Base-by-base conservation (phyloP, 1,140 invertebrate species). In the Stratiolaelaps scimitus region DNA sequence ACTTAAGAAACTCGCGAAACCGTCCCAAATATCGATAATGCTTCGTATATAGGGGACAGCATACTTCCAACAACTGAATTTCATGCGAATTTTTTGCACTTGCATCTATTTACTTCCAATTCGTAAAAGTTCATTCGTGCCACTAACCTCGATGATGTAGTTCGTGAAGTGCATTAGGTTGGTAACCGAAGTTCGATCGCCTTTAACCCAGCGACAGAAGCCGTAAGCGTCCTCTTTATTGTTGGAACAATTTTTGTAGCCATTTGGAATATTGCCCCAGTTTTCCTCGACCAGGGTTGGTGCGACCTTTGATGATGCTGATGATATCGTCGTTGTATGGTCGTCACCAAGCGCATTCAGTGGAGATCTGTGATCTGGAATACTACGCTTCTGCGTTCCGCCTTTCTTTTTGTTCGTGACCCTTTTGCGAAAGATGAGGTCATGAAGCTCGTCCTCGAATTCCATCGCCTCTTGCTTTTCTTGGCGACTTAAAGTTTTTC, bases 101-200 rank as follows among this genome's bases (percentile, higher is more conserved):
- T n/a, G n/a, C n/a, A n/a, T n/a, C n/a, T n/a, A n/a, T n/a, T n/a
- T n/a, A n/a, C n/a, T n/a, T n/a, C n/a, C n/a, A n/a, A n/a, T n/a
- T n/a, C n/a, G n/a, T n/a, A n/a, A n/a, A n/a, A 10, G 34, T 10
- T 40, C 34, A 40, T 68, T 64, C 46, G 13, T 34, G 2, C 67
- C 5, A 48, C 64, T 48, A 65, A 81, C 79, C 72, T 76, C 73
- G 40, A 81, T 78, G 30, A 72, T 75, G 67, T 81, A 82, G 66
- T 76, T 72, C 28, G 75, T 74, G 68, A 73, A 81, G 70, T 81
- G 80, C 30, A 71, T 72, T 7, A 81, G 72, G 43, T 74, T 74
- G 15, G 70, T 70, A 1, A 81, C 64, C 2, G 68, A 65, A 43
- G 72, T 15, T 34, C 34, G 15, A n/a, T 26, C 26, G 26, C 34